Conservation (phyloP, 37 sponge, comb jelly and placozoan species). For the Amphimedon queenslandica region DNA sequence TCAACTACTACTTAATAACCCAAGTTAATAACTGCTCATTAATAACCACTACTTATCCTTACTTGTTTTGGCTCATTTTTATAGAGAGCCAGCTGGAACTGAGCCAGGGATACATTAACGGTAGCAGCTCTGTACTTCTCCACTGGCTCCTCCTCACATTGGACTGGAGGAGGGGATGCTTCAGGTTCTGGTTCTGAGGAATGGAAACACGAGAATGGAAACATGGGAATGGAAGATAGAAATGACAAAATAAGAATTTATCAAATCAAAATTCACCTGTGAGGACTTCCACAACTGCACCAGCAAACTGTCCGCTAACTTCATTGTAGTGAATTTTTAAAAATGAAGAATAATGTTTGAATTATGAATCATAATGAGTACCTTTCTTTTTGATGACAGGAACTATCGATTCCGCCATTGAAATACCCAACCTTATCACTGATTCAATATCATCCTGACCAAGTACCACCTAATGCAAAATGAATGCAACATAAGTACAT, state of each 20-base stretch:
- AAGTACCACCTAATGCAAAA: too few species aligned
- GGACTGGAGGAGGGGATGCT: not conserved
- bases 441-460: slow-evolving; percentile 43
- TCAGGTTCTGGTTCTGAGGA: not conserved
- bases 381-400: slow-evolving; percentile 11
- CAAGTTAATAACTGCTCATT: too few species aligned
- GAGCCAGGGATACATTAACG: slow-evolving; percentile 11
- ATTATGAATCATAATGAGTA: not conserved
- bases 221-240: not conserved
- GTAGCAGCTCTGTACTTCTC: not conserved
- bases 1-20: too few species aligned
- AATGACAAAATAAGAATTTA: not conserved
- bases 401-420: not conserved
- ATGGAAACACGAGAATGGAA: not conserved
- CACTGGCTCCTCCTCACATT: not conserved
- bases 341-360: not conserved
- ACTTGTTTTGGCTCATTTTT: slow-evolving; percentile 41
- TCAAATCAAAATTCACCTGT: not conserved
- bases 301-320: too few species aligned
- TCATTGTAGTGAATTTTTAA: not conserved
- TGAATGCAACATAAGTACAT: too few species aligned
- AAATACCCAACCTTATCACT: slow-evolving; percentile 4
- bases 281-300: slow-evolving; percentile 22
- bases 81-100: slow-evolving; percentile 43
- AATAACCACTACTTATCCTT: not conserved